Conservation (phyloP, 2,113 vertebrate genomes). For the Hippocampus mohnikei region DNA sequence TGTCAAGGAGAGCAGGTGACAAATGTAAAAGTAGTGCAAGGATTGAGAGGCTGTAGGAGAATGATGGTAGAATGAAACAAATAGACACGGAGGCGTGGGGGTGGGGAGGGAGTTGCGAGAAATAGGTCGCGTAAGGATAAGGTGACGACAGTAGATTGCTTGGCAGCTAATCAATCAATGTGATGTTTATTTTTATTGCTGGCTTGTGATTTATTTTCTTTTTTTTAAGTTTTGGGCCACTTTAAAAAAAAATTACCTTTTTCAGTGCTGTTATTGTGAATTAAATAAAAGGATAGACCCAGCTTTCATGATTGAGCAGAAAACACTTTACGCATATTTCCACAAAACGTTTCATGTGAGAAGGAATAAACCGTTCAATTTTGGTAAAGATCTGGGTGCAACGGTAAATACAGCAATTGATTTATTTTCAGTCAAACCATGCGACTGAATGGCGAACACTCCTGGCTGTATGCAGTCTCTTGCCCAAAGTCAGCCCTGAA, state of each 20-base stretch:
- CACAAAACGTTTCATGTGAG: no score
- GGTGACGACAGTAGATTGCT: neutral
- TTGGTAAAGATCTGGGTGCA: neutral
- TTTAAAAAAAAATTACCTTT: no score
- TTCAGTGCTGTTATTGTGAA: no score
- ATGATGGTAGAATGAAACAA: slow-evolving; percentile 17
- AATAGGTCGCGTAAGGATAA: neutral
- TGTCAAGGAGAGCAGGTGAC: slow-evolving; percentile 19
- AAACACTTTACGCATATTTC: no score
- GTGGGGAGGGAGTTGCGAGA: neutral
- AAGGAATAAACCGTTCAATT: no score
- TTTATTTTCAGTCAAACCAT: no score
- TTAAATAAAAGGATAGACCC: no score
- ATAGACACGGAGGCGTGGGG: neutral
- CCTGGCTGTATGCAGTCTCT: no score
- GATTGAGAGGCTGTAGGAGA: slow-evolving; percentile 37
- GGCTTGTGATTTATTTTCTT: neutral
- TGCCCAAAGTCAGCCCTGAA: no score
- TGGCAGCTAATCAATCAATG: neutral
- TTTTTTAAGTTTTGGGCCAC: neutral
- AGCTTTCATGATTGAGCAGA: no score
- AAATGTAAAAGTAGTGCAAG: slow-evolving; percentile 47
- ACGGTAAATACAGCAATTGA: neutral
- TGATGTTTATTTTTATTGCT: neutral
- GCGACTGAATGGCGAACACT: no score